Evolutionary conservation across 1,140 invertebrate genomes (phyloP), one percentile per base, ranked within the genome.

Genomic region (Meloidogyne hapla): DNA sequence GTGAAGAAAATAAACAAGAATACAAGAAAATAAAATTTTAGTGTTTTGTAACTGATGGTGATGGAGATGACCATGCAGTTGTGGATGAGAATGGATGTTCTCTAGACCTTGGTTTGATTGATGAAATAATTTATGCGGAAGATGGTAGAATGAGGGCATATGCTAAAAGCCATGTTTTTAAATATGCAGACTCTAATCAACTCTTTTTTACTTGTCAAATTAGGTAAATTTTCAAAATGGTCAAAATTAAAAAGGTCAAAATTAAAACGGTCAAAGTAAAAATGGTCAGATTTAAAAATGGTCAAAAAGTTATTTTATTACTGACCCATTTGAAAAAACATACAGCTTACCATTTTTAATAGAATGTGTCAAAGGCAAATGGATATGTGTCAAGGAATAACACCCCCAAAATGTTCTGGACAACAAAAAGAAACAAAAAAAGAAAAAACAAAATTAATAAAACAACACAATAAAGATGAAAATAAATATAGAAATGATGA

Each of bases 11-110:
- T n/a, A 5, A 23, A 15, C 13, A 38, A 73, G 8, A 63, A 5
- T 23, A 0, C 18, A 63, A 62, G 8, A 40, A 23, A 15, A 25
- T 1, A 18, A 4, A 13, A 13, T 13, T 64, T 63, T 45, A 85
- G 75, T 85, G 84, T 68, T 87, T 86, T 67, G 84, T 86, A n/a
- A 86, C 85, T 0, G 84, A 86, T 75, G 84, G 84, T 10, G 84
- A 86, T 66, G 84, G 86, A 0, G 85, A 86, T 48, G 86, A 86
- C 40, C 85, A 86, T 68, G 81, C 82, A 13, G 84, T 87, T 38
- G 77, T 87, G 13, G 86, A 86, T 74, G 72, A 81, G 33, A 77
- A 85, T 62, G 84, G 84, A 81, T 85, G 85, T 69, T 76, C 85
- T 25, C 73, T 81, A 33, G 86, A 86, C 63, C 77, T 70, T 21